Evolutionary conservation across 2,888 invertebrate species (phyloP).

Genomic region (Muschampia plurimacula): DNA sequence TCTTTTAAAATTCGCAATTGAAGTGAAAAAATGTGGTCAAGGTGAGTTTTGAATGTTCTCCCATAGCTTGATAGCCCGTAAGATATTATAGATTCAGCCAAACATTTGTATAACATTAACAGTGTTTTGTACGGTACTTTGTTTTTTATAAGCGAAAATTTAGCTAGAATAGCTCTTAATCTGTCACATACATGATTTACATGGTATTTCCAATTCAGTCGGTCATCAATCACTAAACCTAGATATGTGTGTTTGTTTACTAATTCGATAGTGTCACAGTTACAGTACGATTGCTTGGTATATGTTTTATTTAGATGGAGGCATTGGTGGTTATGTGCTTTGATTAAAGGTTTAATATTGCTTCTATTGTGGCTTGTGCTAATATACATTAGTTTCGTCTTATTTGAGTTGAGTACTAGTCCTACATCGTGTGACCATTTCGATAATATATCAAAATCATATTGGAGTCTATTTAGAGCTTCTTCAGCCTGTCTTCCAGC

Average conservation of each 20-base stretch:
- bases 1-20: slow-evolving; percentile 24
- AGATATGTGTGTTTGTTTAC: slow-evolving; percentile 36
- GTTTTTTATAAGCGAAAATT: background rate
- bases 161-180: slow-evolving; percentile 15
- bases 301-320: slow-evolving; percentile 42
- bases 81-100: slow-evolving; percentile 25
- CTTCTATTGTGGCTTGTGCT: slow-evolving; percentile 33
- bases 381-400: slow-evolving; percentile 41
- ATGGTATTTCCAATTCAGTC: slow-evolving; percentile 38
- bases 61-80: slow-evolving; percentile 27
- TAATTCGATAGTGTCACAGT: slow-evolving; percentile 25
- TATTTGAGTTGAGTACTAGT: slow-evolving; percentile 36
- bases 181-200: slow-evolving; percentile 39
- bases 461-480: slow-evolving; percentile 28
- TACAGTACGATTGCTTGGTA: slow-evolving; percentile 18
- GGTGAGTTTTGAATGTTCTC: slow-evolving; percentile 27
- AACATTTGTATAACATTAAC: slow-evolving; percentile 7
- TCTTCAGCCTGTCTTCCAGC: slow-evolving; percentile 18
- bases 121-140: slow-evolving; percentile 3
- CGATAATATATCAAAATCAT: slow-evolving; percentile 28
- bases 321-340: slow-evolving; percentile 39
- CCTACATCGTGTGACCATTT: slow-evolving; percentile 41
- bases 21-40: slow-evolving; percentile 27
- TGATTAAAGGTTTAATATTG: slow-evolving; percentile 5
- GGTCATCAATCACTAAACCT: slow-evolving; percentile 37